Base-by-base conservation (phyloP, 2,113 vertebrate species). In the Rhinolophus sinicus region DNA sequence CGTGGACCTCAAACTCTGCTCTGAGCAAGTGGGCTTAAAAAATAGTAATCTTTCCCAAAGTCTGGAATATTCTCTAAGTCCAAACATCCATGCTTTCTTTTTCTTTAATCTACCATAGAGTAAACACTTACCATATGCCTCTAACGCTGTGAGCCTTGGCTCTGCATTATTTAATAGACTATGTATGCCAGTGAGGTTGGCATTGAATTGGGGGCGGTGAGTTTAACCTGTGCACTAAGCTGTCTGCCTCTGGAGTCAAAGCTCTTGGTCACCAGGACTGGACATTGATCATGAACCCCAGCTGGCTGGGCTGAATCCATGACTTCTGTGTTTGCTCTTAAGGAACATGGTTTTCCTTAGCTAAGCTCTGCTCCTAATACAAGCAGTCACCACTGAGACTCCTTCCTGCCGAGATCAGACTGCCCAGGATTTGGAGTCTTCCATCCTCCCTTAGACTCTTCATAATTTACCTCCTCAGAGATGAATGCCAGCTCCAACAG, bases 1-100 rank as follows among this genome's bases (percentile, higher is more conserved):
- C 12, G 0, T 54, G 3, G 2, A 4, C 15, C 4, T 70, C 13
- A 44, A 52, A 2, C 0, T 67, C 4, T 81, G 2, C 2, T 35
- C 7, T 1, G 67, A 52, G 24, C 10, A 54, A 77, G 0, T 16
- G 10, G 8, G 1, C 10, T 95, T 65, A 15, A 65, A 40, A 88
- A 67, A 67, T 56, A 73, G 54, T 62, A 33, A 13, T 50, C 52
- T 64, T 80, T 77, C 18, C 9, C 19, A 40, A 65, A 62, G 12
- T 81, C 54, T 86, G 8, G 7, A 44, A 70, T 76, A 22, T 30
- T 64, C 47, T 76, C 18, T 70, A 8, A 35, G 15, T 16, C 22
- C 8, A 88, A 72, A 58, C 0, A 12, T 26, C 1, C 60, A 19
- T 67, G 12, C 3, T 50, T 78, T 83, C 28, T 35, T 85, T 84